Evolutionary conservation across 1,140 invertebrate species (phyloP).

Genomic region (Sweltsa coloradensis): DNA sequence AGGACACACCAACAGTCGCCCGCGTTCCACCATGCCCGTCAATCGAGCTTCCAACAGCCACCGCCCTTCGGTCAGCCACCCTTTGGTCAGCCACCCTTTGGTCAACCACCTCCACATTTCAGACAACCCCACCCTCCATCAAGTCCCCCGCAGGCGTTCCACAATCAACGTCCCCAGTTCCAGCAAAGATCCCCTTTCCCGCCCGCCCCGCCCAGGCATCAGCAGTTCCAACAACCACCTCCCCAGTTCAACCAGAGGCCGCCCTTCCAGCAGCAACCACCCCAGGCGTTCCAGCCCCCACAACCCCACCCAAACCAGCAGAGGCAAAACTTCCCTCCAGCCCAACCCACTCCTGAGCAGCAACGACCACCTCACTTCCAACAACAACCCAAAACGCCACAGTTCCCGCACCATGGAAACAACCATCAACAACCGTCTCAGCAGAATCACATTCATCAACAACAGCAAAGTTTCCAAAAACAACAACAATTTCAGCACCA

Average conservation of each 20-base stretch:
- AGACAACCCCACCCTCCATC: neutral
- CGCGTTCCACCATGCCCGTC: neutral
- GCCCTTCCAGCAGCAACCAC: slow-evolving; percentile 1
- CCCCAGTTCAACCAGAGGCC: neutral
- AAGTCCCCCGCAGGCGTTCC: neutral
- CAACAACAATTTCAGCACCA: slow-evolving; percentile 23
- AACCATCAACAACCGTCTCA: slow-evolving; percentile 1
- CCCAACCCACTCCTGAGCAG: neutral
- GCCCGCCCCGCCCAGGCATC: slow-evolving; percentile 6
- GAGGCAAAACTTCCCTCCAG: neutral
- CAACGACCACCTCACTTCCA: neutral
- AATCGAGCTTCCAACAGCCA: slow-evolving; percentile 8
- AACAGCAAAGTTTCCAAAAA: slow-evolving; percentile 1
- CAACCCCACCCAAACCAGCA: slow-evolving; percentile 9
- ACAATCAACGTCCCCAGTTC: neutral
- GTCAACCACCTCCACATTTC: slow-evolving; percentile 10
- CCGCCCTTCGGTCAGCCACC: slow-evolving; percentile 18
- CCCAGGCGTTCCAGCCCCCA: neutral
- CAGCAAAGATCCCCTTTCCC: neutral
- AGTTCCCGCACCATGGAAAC: neutral
- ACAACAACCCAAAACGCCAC: slow-evolving; percentile 5
- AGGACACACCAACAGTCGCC: neutral
- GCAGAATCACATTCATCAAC: neutral
- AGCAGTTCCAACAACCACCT: slow-evolving; percentile 11
- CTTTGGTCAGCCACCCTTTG: slow-evolving; percentile 17